Evolutionary conservation across 2,797 vertebrate species (phyloP).

Genomic region (Coregonus ussuriensis): DNA sequence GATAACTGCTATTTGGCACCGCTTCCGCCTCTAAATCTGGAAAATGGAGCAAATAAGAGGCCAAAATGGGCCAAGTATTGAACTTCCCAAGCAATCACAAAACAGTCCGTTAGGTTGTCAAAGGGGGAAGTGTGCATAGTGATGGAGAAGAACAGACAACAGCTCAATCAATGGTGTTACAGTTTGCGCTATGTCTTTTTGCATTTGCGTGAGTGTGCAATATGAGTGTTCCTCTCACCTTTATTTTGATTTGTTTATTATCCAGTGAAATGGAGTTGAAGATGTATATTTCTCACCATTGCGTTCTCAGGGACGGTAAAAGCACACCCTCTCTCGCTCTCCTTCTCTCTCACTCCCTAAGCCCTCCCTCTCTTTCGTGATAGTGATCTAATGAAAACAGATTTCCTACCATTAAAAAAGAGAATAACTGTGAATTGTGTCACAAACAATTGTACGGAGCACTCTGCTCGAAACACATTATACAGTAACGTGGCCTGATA

Average conservation of each 20-base stretch:
- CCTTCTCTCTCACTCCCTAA: neutral
- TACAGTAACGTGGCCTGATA: neutral
- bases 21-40: neutral
- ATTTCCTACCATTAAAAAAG: neutral
- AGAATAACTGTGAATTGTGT: neutral
- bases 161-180: neutral
- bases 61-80: constrained; percentile 5
- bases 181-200: neutral
- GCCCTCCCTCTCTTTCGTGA: neutral
- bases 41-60: neutral
- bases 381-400: neutral
- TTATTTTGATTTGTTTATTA: neutral
- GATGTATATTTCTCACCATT: neutral
- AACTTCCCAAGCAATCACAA: constrained; percentile 1
- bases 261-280: neutral
- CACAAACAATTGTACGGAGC: neutral
- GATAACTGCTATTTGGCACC: neutral
- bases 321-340: neutral
- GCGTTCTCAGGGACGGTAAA: neutral
- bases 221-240: neutral
- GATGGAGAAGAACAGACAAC: neutral
- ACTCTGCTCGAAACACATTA: neutral
- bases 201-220: neutral
- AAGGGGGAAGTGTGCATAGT: neutral
- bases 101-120: neutral